A percentile compares a stretch with the other conserved stretches of the same genome.
phyloP scores from a whole-genome alignment of 2,888 invertebrate genomes.

The Agrilus biguttatus region DNA sequence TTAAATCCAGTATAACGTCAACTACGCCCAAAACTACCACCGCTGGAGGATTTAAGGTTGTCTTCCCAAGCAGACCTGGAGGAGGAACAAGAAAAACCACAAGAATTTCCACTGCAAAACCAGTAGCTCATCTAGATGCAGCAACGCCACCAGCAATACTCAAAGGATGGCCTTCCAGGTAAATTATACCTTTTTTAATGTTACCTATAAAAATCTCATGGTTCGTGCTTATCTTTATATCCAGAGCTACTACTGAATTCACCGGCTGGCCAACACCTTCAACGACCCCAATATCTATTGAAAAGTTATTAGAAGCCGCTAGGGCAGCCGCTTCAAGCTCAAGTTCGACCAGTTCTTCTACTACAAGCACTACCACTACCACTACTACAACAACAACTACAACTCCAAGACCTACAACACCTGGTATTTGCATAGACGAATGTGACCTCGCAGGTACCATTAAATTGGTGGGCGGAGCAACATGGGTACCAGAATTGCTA shows the following conservation, averaged over 20 bases:
- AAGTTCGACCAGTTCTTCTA: slow-evolving; percentile 21
- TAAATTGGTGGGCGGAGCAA: slow-evolving; percentile 64
- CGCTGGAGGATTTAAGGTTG: slow-evolving; percentile 42
- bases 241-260: slow-evolving; percentile 72
- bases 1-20: slow-evolving; percentile 1
- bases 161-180: slow-evolving; percentile 76
- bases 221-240: neutral
- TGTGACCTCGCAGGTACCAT: slow-evolving; percentile 81
- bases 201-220: neutral
- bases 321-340: slow-evolving; percentile 45
- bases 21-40: slow-evolving; percentile 7
- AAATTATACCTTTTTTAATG: slow-evolving; percentile 10
- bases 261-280: slow-evolving; percentile 85
- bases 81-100: slow-evolving; percentile 39
- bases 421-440: slow-evolving; percentile 60
- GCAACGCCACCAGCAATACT: slow-evolving; percentile 53
- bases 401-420: slow-evolving; percentile 57
- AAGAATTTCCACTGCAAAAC: slow-evolving; percentile 40
- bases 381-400: slow-evolving; percentile 57
- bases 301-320: slow-evolving; percentile 56
- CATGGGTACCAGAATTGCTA: slow-evolving; percentile 74
- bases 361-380: slow-evolving; percentile 44
- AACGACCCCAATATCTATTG: slow-evolving; percentile 74
- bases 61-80: slow-evolving; percentile 68
- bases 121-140: slow-evolving; percentile 19